Evolutionary conservation across 2,888 invertebrate genomes (phyloP), one percentile per base, ranked within the genome.

Genomic region (Tinea trinotella): DNA sequence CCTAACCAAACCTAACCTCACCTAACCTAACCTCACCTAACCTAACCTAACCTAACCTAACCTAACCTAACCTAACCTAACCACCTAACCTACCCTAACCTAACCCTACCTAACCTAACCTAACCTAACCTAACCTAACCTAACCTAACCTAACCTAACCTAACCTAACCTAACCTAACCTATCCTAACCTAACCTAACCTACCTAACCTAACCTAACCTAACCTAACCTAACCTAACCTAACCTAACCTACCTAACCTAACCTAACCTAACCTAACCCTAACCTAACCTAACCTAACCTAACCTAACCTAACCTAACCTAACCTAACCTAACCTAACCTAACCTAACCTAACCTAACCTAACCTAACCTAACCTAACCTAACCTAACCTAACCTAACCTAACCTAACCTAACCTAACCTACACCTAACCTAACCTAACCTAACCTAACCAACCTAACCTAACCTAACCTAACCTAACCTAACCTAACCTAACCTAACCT

Each of bases 1-100:
- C 58, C 56, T 55, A 58, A 58, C 56, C 55, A 54, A 56, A 57
- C 56, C 57, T 57, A 56, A 56, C 36, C 57, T 55, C 36, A 57
- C 55, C 57, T 52, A 52, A 55, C 54, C 53, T 36, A 36, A 53
- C 53, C 53, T 53, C 36, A 53, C 53, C 53, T 53, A 53, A 53
- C 53, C 53, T 53, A 53, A 53, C 53, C 53, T 20, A 40, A 36
- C 36, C 53, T 36, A 36, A 53, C 35, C 53, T 20, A 53, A 53
- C 53, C 53, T 40, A 53, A 53, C 53, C 53, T 53, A 53, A 53
- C 53, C 53, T n/a, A n/a, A n/a, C n/a, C n/a, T n/a, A n/a, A n/a
- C n/a, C n/a, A n/a, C n/a, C n/a, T n/a, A n/a, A n/a, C n/a, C n/a
- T n/a, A n/a, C n/a, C n/a, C n/a, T n/a, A n/a, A n/a, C n/a, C n/a